Evolutionary conservation across 2,113 vertebrate genomes (phyloP), one percentile per base, ranked within the genome.

Genomic region (Albula glossodonta): DNA sequence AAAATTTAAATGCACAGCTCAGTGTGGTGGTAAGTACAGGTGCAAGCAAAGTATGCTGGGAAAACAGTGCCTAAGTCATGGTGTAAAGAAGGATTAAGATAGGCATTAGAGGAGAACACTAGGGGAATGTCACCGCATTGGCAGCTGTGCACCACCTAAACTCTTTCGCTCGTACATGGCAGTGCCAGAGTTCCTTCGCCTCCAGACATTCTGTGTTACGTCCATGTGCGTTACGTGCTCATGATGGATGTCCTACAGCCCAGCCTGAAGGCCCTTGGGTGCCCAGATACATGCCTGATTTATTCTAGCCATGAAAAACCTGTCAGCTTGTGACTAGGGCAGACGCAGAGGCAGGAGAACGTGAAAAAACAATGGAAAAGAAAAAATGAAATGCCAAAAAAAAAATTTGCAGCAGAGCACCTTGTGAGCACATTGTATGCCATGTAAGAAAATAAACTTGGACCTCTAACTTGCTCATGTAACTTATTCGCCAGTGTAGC

Each of bases 241-340:
- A n/a, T 74, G 70, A 74, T 74, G 70, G 70, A 74, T 74, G n/a
- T 31, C 70, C 70, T 74, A n/a, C 22, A 74, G 70, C 70, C n/a
- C 22, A 8, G 70, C n/a, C 70, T 74, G 70, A 74, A 74, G 70
- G 70, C 70, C 70, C 70, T n/a, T 74, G 70, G 70, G 70, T 74
- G 70, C 22, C 70, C 70, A 31, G 70, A 74, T 74, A 74, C 70
- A 31, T 74, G 70, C 70, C 70, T 74, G 70, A 74, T 74, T 74
- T 31, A 74, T 74, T 74, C 70, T n/a, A 10, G n/a, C 70, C 70
- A 31, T 31, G 70, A 74, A 74, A 74, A 74, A 74, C 70, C 70
- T 74, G 70, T 74, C 70, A 74, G 70, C 22, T n/a, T 31, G n/a
- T 10, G 22, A 74, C 70, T 74, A n/a, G n/a, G 4, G 70, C 22